These are phyloP conservation scores for Abrostola tripartita DNA, from an alignment of 2,888 invertebrate species.

Conservation along the genomic window DNA sequence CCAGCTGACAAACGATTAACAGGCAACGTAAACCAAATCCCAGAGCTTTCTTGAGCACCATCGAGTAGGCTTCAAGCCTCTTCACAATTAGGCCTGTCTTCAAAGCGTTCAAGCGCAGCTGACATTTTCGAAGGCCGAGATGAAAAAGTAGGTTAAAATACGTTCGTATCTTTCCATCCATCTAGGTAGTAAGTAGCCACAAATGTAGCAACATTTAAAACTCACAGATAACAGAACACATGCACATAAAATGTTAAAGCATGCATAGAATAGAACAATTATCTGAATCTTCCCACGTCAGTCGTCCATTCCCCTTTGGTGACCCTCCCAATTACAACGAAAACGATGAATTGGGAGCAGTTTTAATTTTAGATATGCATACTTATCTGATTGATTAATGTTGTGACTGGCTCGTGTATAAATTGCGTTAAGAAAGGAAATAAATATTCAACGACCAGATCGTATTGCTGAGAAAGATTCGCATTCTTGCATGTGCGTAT, in stretches of 20 bases:
- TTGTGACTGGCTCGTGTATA: constrained; percentile 18
- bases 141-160: constrained; percentile 67
- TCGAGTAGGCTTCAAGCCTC: constrained; percentile 38
- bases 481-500: constrained; percentile 38
- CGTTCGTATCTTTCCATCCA: constrained; percentile 49
- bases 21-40: constrained; percentile 43
- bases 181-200: no score
- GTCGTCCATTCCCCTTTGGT: constrained; percentile 55
- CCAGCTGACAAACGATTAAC: constrained; percentile 24
- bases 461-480: constrained; percentile 25
- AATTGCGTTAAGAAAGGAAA: constrained; percentile 28
- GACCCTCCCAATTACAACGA: constrained; percentile 61
- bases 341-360: constrained; percentile 50
- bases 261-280: constrained; percentile 66
- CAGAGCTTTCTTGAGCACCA: constrained; percentile 34
- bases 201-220: constrained; percentile 12
- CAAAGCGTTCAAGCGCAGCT: constrained; percentile 55
- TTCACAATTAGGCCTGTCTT: constrained; percentile 45
- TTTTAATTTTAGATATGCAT: constrained; percentile 45
- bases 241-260: constrained; percentile 38
- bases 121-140: constrained; percentile 51
- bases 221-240: constrained; percentile 47
- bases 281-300: constrained; percentile 71
- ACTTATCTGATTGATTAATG: constrained; percentile 24
- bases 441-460: constrained; percentile 45